Base-by-base conservation (phyloP, 1,140 invertebrate genomes). In the Myzus persicae region DNA sequence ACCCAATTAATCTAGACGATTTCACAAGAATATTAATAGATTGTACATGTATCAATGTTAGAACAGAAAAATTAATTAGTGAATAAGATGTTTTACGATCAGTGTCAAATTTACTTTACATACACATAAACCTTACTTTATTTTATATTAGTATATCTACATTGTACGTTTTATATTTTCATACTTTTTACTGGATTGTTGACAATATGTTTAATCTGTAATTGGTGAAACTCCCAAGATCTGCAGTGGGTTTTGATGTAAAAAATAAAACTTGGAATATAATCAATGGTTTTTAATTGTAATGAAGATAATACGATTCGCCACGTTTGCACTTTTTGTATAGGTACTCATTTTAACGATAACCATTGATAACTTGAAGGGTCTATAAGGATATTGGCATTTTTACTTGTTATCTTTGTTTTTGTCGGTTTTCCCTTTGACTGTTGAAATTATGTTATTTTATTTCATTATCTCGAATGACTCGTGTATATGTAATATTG, bases 391-490 rank as follows among this genome's bases (percentile, higher is more conserved):
- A 76, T 20, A 88, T 48, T 48, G 24, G 18, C 18, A 36, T 46
- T 88, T 88, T 88, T 46, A 87, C 24, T 85, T 87, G 31, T 87
- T 46, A 84, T 84, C 24, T 40, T 42, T 84, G 24, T 36, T 46
- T 46, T 88, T 46, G 2, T 88, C 11, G 42, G 42, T 88, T 46
- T 88, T 46, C 84, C 40, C 38, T 85, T 85, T 44, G n/a, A 88
- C n/a, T 36, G 44, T 88, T 36, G 8, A 51, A 36, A 51, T 88
- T 48, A 51, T 46, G 8, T 51, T 87, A 42, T 84, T 46, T 51
- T 38, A 89, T 89, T 89, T 89, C 46, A 54, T 89, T 54, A 89
- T 89, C 36, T 40, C 36, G 48, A 89, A 54, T 54, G 4, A 6
- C 48, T 89, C 20, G 20, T 51, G 31, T 87, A n/a, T 87, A 87